phyloP scores from a whole-genome alignment of 23 tunicate species.

The Ciona savignyi region DNA sequence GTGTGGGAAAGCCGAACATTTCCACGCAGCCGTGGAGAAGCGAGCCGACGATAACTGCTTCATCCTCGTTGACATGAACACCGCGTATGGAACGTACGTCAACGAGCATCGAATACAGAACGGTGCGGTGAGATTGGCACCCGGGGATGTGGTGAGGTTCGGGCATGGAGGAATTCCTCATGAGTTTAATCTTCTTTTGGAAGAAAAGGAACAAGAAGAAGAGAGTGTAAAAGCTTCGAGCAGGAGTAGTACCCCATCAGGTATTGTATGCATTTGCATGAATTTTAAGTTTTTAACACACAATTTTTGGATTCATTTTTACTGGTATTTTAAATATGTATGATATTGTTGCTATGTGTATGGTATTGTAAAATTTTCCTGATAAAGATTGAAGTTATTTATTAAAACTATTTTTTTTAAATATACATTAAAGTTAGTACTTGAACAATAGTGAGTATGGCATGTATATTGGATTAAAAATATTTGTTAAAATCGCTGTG shows the following conservation, averaged over 20 bases:
- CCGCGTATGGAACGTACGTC: slow-evolving; percentile 72
- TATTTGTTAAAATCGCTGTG: too few relatives aligned
- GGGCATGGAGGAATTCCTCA: slow-evolving; percentile 77
- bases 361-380: too few relatives aligned
- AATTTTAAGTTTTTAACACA: slow-evolving; percentile 3
- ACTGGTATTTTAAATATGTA: too few relatives aligned
- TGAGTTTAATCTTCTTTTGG: slow-evolving; percentile 22
- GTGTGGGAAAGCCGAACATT: slow-evolving; percentile 50
- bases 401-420: too few relatives aligned
- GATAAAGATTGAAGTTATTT: too few relatives aligned
- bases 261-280: too few relatives aligned
- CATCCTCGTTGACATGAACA: slow-evolving; percentile 52
- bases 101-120: slow-evolving; percentile 78
- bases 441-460: too few relatives aligned
- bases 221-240: neutral
- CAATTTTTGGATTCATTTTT: too few relatives aligned
- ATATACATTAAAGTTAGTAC: too few relatives aligned
- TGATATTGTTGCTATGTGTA: too few relatives aligned
- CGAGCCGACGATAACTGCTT: slow-evolving; percentile 39
- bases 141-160: slow-evolving; percentile 68
- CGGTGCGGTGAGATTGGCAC: slow-evolving; percentile 34
- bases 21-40: slow-evolving; percentile 65
- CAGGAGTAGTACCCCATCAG: neutral
- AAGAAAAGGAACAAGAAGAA: neutral
- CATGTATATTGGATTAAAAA: too few relatives aligned